Percentiles rank a stretch among this genome's conserved stretches.
Conservation (phyloP, 1,140 invertebrate genomes). For the Ceratosolen solmsi region DNA sequence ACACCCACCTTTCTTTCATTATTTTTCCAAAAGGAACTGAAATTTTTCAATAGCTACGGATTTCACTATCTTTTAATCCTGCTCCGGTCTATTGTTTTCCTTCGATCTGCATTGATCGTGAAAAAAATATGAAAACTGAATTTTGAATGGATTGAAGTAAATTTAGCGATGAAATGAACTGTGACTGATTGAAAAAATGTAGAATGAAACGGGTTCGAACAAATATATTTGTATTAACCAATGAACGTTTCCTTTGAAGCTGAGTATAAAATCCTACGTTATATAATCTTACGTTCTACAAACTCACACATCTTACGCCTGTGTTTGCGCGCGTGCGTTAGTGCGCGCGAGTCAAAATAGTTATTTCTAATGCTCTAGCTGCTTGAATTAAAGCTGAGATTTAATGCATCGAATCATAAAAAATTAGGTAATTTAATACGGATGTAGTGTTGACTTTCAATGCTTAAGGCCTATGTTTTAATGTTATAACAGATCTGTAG, state of each 20-base stretch:
- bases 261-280: background rate
- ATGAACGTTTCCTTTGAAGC: background rate
- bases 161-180: background rate
- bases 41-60: background rate
- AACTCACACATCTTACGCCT: no score
- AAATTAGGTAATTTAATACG: background rate
- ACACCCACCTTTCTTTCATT: background rate
- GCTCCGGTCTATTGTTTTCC: background rate
- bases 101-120: background rate
- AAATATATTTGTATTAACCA: background rate
- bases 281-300: no score
- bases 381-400: no score
- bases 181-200: background rate
- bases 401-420: no score
- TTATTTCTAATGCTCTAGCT: no score
- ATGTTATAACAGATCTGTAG: background rate
- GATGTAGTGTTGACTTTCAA: background rate
- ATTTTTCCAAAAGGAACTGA: background rate
- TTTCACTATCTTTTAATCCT: background rate
- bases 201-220: background rate
- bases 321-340: no score
- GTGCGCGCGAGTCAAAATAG: no score
- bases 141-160: background rate
- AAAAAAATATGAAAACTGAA: conserved; percentile 1
- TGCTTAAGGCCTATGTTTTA: background rate